A percentile compares a stretch with the other conserved stretches of the same genome.
Conservation (phyloP, 2,888 invertebrate species). For the Himalopsyche kuldschensis region DNA sequence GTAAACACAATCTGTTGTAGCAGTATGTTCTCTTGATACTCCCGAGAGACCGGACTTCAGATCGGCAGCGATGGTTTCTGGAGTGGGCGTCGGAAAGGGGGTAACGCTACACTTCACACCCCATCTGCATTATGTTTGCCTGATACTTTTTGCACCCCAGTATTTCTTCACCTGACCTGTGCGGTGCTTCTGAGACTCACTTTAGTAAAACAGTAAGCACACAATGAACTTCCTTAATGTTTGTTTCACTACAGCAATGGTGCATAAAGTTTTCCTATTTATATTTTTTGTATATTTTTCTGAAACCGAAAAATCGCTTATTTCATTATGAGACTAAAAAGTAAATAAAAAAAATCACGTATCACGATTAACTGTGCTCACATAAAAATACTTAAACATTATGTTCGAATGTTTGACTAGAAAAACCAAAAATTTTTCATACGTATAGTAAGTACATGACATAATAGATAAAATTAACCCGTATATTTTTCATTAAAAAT, state of each 20-base stretch:
- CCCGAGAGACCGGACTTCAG: neutral
- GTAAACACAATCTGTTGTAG: slow-evolving; percentile 36
- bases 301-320: too few species aligned
- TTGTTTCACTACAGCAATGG: neutral
- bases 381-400: too few species aligned
- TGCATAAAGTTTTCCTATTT: neutral
- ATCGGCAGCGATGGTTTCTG: neutral
- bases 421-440: too few species aligned
- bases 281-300: neutral
- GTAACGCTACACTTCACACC: slow-evolving; percentile 29
- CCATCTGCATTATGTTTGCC: slow-evolving; percentile 6
- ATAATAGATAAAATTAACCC: too few species aligned
- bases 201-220: slow-evolving; percentile 18
- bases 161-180: slow-evolving; percentile 10
- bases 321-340: too few species aligned
- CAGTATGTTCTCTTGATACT: neutral
- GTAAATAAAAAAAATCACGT: too few species aligned
- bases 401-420: too few species aligned
- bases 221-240: neutral
- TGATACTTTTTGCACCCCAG: neutral
- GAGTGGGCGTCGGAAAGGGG: neutral
- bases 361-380: too few species aligned
- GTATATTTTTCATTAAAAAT: too few species aligned
- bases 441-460: too few species aligned
- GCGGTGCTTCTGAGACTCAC: slow-evolving; percentile 3